phyloP scores from a whole-genome alignment of 1,140 invertebrate genomes.

The Stegodyphus dumicola region DNA sequence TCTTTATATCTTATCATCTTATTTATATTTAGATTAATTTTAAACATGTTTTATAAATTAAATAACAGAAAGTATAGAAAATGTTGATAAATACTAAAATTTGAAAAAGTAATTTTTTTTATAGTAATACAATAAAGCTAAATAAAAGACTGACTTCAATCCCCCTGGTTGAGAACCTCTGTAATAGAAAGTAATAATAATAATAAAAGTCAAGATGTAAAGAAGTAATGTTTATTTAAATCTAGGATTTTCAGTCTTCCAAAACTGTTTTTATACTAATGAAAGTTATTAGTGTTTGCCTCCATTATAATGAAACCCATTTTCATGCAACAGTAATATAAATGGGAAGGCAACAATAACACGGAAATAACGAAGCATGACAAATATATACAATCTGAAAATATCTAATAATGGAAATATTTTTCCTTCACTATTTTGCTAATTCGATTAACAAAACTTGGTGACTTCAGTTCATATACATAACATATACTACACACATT shows the following conservation, averaged over 20 bases:
- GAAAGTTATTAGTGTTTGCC: slow-evolving; percentile 28
- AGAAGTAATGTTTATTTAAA: slow-evolving; percentile 55
- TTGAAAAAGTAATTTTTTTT: too few species aligned
- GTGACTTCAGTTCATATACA: background rate
- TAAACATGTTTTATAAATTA: too few species aligned
- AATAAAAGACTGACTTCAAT: too few species aligned
- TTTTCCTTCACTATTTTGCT: background rate
- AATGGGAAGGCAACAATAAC: slow-evolving; percentile 1
- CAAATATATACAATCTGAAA: slow-evolving; percentile 48
- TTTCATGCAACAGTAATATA: slow-evolving; percentile 11
- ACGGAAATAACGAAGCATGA: slow-evolving; percentile 13
- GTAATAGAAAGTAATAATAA: too few species aligned
- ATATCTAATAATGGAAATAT: slow-evolving; percentile 16
- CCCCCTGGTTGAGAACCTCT: too few species aligned
- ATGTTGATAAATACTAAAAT: too few species aligned
- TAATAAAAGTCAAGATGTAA: slow-evolving; percentile 17
- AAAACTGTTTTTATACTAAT: slow-evolving; percentile 32
- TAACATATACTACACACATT: slow-evolving; percentile 25
- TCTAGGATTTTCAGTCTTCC: slow-evolving; percentile 29
- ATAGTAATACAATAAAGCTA: too few species aligned
- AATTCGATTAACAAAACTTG: background rate
- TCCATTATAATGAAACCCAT: slow-evolving; percentile 45
- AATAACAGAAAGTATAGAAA: too few species aligned
- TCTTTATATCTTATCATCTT: too few species aligned
- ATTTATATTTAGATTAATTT: too few species aligned